Base-by-base conservation (phyloP, 2,888 invertebrate species). In the Stegana nigrithorax region DNA sequence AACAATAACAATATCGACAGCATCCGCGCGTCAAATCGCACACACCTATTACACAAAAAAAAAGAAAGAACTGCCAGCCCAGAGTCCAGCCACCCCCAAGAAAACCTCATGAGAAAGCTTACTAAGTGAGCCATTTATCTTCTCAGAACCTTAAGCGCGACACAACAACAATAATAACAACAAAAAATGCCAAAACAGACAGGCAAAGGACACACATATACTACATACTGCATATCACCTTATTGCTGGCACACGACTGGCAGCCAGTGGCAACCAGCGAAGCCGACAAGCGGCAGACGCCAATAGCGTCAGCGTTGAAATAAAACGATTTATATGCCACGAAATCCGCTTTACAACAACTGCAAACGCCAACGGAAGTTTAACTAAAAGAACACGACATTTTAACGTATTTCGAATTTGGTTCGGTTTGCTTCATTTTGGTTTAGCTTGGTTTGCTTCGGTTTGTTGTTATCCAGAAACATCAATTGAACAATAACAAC, bases 51-150 rank as follows among this genome's bases (percentile, higher is more conserved):
- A 65, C 39, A n/a, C n/a, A n/a, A n/a, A n/a, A n/a, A n/a, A n/a
- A n/a, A n/a, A n/a, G n/a, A n/a, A n/a, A n/a, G n/a, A n/a, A n/a
- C n/a, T n/a, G n/a, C n/a, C n/a, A n/a, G n/a, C n/a, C n/a, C n/a
- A n/a, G n/a, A n/a, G n/a, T n/a, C n/a, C n/a, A n/a, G n/a, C n/a
- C n/a, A n/a, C n/a, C n/a, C n/a, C n/a, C 72, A 64, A 69, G 59
- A 70, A 60, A 67, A 62, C 62, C 23, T 29, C 36, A 59, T 63
- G 36, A 62, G 71, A 70, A 69, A 62, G 66, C 60, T 76, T 58
- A 71, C 76, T 81, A 82, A 84, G 82, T 83, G 84, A 84, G 83
- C 84, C 84, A 84, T 84, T 84, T 84, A 84, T 84, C 84, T 84
- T 84, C 64, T 64, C 74, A 71, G 80, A 81, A 81, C 82, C 81